These are phyloP conservation scores for Myotis vivesi DNA, from an alignment of 2,797 vertebrate species.

Conservation along the genomic window DNA sequence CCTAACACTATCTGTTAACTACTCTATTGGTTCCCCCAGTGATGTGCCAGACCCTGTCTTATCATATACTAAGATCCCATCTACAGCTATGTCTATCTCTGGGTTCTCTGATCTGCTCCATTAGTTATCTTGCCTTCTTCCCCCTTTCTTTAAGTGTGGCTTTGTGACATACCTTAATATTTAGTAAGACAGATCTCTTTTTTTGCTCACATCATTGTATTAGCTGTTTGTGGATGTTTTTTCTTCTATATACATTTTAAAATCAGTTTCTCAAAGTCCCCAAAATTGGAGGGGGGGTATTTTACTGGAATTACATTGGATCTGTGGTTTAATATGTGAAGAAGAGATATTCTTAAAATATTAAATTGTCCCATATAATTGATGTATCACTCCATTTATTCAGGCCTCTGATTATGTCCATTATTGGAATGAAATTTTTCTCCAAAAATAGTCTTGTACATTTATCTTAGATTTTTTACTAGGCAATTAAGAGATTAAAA, in stretches of 20 bases:
- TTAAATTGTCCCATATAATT: neutral
- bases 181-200: neutral
- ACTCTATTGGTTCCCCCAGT: neutral
- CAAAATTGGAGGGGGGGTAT: neutral
- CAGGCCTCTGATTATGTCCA: neutral
- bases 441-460: neutral
- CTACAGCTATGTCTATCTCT: neutral
- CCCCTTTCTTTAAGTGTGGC: neutral
- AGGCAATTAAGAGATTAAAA: conserved; percentile 1
- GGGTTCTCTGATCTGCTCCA: neutral
- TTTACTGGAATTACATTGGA: neutral
- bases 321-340: neutral
- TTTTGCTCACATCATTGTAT: neutral
- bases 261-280: neutral
- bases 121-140: neutral
- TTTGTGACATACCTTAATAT: neutral
- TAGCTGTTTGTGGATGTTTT: neutral
- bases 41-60: neutral
- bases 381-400: neutral
- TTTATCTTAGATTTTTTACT: conserved; percentile 36
- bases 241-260: neutral
- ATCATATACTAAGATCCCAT: neutral
- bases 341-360: neutral
- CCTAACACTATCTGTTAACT: neutral
- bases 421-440: neutral